Percentiles rank a stretch among this genome's conserved stretches.
phyloP scores from a whole-genome alignment of 1,140 invertebrate species.

The Leptinotarsa defecta region DNA sequence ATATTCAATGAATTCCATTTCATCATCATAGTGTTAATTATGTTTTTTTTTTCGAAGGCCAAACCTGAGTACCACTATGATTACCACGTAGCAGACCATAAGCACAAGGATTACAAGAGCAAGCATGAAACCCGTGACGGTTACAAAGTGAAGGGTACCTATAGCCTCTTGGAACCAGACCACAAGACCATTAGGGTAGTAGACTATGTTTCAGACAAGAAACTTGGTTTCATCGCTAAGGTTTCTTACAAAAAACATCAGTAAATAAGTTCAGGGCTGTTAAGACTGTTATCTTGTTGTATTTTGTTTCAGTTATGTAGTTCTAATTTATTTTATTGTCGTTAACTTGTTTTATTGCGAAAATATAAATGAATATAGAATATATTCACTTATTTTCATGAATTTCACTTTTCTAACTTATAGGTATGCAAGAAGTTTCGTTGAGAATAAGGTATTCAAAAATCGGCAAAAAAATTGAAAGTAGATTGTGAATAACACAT shows the following conservation, averaged over 20 bases:
- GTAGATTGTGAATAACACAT: no score
- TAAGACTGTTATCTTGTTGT: slow-evolving; percentile 24
- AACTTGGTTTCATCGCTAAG: slow-evolving; percentile 69
- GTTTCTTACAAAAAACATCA: slow-evolving; percentile 54
- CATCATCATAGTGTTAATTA: no score
- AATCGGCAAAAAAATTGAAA: no score
- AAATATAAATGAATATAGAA: slow-evolving; percentile 23
- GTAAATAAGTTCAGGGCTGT: slow-evolving; percentile 15
- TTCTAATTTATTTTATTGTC: slow-evolving; percentile 20
- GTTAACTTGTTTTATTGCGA: slow-evolving; percentile 44
- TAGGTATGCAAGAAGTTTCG: no score
- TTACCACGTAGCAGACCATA: slow-evolving; percentile 46
- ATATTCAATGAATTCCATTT: no score
- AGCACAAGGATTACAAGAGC: slow-evolving; percentile 46
- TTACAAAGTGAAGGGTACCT: slow-evolving; percentile 57
- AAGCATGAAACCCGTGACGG: slow-evolving; percentile 47
- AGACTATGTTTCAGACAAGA: slow-evolving; percentile 57
- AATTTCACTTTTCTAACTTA: no score
- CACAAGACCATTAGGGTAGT: slow-evolving; percentile 54
- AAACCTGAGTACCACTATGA: slow-evolving; percentile 48
- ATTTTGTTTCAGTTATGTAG: slow-evolving; percentile 16
- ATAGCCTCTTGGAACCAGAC: slow-evolving; percentile 57
- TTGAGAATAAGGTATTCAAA: no score
- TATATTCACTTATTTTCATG: no score
- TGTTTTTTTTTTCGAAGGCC: slow-evolving; percentile 34